Evolutionary conservation across 2,888 invertebrate genomes (phyloP).

Genomic region (Brenthis ino): DNA sequence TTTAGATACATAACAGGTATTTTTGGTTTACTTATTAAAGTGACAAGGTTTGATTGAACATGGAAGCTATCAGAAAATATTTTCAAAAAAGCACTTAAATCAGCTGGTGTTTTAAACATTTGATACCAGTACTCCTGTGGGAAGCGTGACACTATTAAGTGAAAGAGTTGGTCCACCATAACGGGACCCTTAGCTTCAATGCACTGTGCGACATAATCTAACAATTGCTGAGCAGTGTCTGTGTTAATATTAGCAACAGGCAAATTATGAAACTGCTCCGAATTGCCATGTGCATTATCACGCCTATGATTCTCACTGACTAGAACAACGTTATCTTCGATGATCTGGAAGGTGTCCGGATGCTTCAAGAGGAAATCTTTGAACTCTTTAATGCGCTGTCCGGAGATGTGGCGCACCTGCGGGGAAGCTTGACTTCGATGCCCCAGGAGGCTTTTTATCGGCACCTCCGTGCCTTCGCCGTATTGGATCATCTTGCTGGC

Average conservation of each 20-base stretch:
- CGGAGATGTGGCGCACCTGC: constrained; percentile 97
- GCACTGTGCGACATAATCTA: constrained; percentile 91
- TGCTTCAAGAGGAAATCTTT: constrained; percentile 93
- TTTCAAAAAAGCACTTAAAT: constrained; percentile 94
- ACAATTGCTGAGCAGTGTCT: constrained; percentile 89
- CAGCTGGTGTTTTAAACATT: constrained; percentile 95
- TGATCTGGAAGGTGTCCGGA: constrained; percentile 92
- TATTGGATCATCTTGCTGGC: constrained; percentile 97
- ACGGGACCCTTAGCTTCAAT: constrained; percentile 92
- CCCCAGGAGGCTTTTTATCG: constrained; percentile 97
- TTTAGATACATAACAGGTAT: constrained; percentile 83
- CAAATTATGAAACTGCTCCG: constrained; percentile 85
- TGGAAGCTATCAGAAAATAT: constrained; percentile 97
- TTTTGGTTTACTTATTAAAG: constrained; percentile 89
- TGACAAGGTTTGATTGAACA: constrained; percentile 95
- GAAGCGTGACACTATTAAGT: constrained; percentile 88
- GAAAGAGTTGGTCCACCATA: constrained; percentile 93
- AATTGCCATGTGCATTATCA: constrained; percentile 85
- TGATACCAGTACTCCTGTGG: constrained; percentile 90
- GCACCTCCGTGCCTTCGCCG: constrained; percentile 97
- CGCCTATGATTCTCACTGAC: constrained; percentile 86
- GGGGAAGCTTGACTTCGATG: constrained; percentile 98
- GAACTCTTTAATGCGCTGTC: constrained; percentile 96
- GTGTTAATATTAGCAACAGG: constrained; percentile 91
- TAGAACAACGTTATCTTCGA: constrained; percentile 92